Base-by-base conservation (phyloP, 2,113 vertebrate species). In the Oceanodroma tethys region DNA sequence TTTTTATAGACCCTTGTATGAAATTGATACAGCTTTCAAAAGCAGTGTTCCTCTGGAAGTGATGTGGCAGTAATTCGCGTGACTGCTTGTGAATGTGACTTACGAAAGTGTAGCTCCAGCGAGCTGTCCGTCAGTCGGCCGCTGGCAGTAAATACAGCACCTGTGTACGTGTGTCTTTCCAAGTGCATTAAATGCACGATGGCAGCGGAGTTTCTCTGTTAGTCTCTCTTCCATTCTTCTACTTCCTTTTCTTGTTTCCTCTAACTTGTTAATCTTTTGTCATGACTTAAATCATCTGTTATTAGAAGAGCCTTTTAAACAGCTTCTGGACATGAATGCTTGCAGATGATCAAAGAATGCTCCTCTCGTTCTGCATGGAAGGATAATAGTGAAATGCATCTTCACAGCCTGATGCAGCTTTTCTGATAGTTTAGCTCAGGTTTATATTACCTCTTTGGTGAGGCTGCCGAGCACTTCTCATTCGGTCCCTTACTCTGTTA, bases 11-110 rank as follows among this genome's bases (percentile, higher is more conserved):
- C 13, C 45, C 42, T 32, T 9, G 7, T 58, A 9, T 93, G 89
- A 95, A 96, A 90, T 38, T 11, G 86, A 96, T 92, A 93, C 10
- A 56, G 34, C 55, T 88, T 88, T 95, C 88, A 84, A 60, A 86
- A 89, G 86, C 86, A 17, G 0, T 67, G 52, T 25, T 78, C 38
- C 85, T 43, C 16, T 26, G 67, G 75, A 50, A 93, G 66, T 21
- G 42, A 53, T 29, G 58, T 0, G 34, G 55, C 79, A 62, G 71
- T 78, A 83, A 92, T 36, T 94, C 3, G 1, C 27, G 1, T 86
- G 86, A 78, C 88, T 3, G 7, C 91, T 73, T 55, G 58, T 62
- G 85, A 95, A 66, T 95, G 87, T 92, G 71, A 20, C 86, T 70
- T 34, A 32, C 66, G 45, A 48, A 81, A 81, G 88, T 34, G 59